Evolutionary conservation across 2,888 invertebrate species (phyloP), one percentile per base, ranked within the genome.

Genomic region (Crocallis elinguaria): DNA sequence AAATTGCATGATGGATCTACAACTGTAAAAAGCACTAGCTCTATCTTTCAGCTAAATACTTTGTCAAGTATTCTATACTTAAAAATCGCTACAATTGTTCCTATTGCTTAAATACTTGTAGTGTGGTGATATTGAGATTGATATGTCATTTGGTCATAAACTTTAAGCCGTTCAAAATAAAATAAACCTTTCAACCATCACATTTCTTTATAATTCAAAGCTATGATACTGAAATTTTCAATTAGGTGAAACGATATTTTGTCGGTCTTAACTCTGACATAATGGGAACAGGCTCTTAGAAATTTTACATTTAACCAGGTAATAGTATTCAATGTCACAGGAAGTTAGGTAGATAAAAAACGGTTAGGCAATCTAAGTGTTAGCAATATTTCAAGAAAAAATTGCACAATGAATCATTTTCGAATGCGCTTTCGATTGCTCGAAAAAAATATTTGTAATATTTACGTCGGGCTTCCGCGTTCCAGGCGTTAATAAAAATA

Each of bases 291-390:
- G 3, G 6, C 12, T 17, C 3, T 5, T 14, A 42, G n/a, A 14
- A 8, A 42, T 41, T 41, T 11, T 11, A 23, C 23, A 38, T 32
- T 52, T 51, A 45, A 14, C 53, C 55, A 36, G 29, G 49, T 60
- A 56, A 58, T 57, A 60, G 45, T 36, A 32, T 54, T 54, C 60
- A 63, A 63, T 59, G 63, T 60, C 58, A 59, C 32, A 55, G 56
- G 60, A 63, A 58, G 56, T 51, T 41, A 55, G 51, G 51, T 45
- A 46, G 45, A 41, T 46, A 52, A 45, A n/a, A 25, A 38, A 36
- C 30, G 12, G 46, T 59, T 49, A 35, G 33, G 41, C 52, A 52
- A 52, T 36, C 41, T 42, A 35, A 41, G 19, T 45, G 30, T 25
- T 32, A 44, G 21, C 39, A 49, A 42, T 30, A 43, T 46, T 49